Base-by-base conservation (phyloP, 2,113 vertebrate species). In the Canis aureus region DNA sequence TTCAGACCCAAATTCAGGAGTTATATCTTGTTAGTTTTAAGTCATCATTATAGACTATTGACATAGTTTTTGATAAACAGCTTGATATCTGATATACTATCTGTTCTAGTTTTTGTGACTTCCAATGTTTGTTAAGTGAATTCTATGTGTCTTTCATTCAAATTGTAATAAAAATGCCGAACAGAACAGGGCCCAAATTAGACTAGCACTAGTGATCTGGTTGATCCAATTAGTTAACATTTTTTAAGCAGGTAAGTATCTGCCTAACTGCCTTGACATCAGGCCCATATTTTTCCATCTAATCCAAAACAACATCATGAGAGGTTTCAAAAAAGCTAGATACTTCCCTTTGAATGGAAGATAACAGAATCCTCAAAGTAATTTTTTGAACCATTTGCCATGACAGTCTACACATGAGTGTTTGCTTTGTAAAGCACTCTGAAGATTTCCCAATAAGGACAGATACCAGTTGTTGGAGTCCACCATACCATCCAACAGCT, bases 351-450 rank as follows among this genome's bases (percentile, higher is more conserved):
- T 74, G 32, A 79, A 80, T 64, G 27, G n/a, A 79, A 97, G 66
- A 76, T 53, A 82, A 84, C 2, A 91, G 64, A 85, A 85, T 71
- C 51, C 73, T 91, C 71, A 78, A 76, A 55, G n/a, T 60, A 66
- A 82, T 91, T 85, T 96, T 97, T 55, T 84, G 83, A 95, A 59
- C 67, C 32, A 71, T 79, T 94, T 94, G 73, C 73, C 51, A 16
- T 78, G 91, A 91, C 64, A 69, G 20, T 69, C 53, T 86, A 27
- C 62, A 83, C 57, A 13, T 55, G 20, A 79, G 35, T 51, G 43
- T 85, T 62, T 93, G 60, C 86, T 87, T 66, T 76, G 7, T n/a
- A 91, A 97, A 94, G 60, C 20, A 69, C 74, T 49, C 53, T 60
- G 27, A 92, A 92, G 32, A 20, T 80, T 95, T 85, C 89, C 88